phyloP scores from a whole-genome alignment of 2,888 invertebrate species.

The Cyclophora punctaria region DNA sequence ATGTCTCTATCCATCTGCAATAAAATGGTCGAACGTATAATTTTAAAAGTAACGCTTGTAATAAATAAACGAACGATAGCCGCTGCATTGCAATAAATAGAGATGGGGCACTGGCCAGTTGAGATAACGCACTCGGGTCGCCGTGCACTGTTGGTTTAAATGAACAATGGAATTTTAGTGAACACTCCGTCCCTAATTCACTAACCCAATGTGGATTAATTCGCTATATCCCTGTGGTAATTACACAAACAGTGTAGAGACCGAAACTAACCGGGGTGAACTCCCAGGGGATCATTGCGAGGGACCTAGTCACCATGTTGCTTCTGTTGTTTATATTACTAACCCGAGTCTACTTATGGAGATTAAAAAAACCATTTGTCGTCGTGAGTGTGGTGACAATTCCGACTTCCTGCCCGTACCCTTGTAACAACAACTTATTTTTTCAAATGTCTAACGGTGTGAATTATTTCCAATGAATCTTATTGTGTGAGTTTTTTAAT shows the following conservation, averaged over 20 bases:
- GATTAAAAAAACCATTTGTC: constrained; percentile 20
- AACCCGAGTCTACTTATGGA: constrained; percentile 14
- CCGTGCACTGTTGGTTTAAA: neutral
- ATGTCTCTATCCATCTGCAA: constrained; percentile 28
- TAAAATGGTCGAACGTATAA: constrained; percentile 1
- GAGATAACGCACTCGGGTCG: constrained; percentile 13
- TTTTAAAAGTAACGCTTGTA: constrained; percentile 1
- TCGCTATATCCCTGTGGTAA: constrained; percentile 33
- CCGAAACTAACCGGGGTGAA: constrained; percentile 6
- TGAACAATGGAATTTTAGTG: constrained; percentile 8
- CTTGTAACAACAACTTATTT: constrained; percentile 37
- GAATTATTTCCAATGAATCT: constrained; percentile 39
- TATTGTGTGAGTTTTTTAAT: constrained; percentile 2
- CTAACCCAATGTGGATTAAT: constrained; percentile 29
- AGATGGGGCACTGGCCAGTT: constrained; percentile 2
- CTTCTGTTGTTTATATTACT: constrained; percentile 31
- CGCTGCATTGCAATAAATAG: constrained; percentile 9
- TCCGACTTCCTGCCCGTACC: constrained; percentile 28
- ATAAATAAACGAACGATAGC: constrained; percentile 2
- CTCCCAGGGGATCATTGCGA: constrained; percentile 12
- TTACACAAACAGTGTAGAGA: constrained; percentile 18
- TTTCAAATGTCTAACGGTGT: constrained; percentile 21
- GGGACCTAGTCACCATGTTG: constrained; percentile 20
- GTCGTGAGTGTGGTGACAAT: constrained; percentile 24
- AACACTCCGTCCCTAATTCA: constrained; percentile 12